Evolutionary conservation across 2,113 vertebrate genomes (phyloP).

Genomic region (Riparia riparia): DNA sequence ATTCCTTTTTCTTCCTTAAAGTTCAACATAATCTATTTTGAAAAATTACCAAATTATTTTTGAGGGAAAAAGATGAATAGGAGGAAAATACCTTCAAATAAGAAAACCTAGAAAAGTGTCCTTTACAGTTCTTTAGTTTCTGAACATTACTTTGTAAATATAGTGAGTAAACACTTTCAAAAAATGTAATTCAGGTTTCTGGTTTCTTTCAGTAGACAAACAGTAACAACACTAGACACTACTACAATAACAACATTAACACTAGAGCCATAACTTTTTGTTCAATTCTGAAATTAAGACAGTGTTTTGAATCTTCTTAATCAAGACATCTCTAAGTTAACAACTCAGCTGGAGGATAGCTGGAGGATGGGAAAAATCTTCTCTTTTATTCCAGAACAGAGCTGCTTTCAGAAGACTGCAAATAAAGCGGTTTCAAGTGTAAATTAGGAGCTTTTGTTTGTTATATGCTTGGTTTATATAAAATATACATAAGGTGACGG

Average conservation of each 20-base stretch:
- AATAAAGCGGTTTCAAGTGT: conserved; percentile 62
- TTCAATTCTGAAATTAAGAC: background rate
- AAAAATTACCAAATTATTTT: background rate
- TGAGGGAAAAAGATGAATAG: background rate
- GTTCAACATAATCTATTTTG: background rate
- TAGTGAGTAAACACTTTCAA: background rate
- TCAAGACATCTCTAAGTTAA: background rate
- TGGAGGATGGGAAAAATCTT: background rate
- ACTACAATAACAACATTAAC: background rate
- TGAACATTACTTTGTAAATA: background rate
- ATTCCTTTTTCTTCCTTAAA: background rate
- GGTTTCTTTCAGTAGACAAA: background rate
- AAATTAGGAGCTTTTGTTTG: conserved; percentile 61
- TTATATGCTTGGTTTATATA: conserved; percentile 39
- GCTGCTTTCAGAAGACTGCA: conserved; percentile 36
- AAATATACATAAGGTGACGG: conserved; percentile 28
- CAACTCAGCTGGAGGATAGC: background rate
- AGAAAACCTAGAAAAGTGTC: background rate
- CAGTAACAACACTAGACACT: background rate
- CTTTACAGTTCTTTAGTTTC: background rate
- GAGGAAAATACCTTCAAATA: background rate
- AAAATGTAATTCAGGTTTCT: background rate
- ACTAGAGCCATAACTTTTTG: background rate
- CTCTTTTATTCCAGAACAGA: conserved; percentile 44
- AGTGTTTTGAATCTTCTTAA: background rate